Percentiles rank a stretch among this genome's conserved stretches.
Evolutionary conservation across 2,113 vertebrate species (phyloP).

Genomic region (Paralichthys olivaceus): DNA sequence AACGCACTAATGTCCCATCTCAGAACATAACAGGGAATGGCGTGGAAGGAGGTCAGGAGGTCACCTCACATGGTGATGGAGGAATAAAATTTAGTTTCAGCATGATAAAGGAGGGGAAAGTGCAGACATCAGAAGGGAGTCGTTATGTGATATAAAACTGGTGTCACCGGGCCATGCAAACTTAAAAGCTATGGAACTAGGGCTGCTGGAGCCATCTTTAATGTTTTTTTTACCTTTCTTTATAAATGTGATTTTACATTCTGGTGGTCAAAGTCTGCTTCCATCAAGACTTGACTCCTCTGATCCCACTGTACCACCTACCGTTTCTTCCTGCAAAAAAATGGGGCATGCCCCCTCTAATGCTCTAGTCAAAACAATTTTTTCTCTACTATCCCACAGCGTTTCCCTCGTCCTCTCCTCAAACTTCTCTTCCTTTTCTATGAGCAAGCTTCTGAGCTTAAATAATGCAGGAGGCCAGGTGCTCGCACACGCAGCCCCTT

Average conservation of each 20-base stretch:
- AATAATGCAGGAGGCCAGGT: constrained; percentile 83
- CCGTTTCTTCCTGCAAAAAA: constrained; percentile 32
- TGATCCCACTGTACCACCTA: constrained; percentile 31
- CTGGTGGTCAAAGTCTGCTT: background rate
- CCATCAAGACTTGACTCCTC: constrained; percentile 27
- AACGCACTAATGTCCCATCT: constrained; percentile 29
- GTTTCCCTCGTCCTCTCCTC: constrained; percentile 33
- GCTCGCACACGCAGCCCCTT: constrained; percentile 70
- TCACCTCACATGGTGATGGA: constrained; percentile 30
- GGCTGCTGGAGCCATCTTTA: background rate
- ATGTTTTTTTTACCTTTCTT: background rate
- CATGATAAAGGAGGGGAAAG: background rate
- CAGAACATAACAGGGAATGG: background rate
- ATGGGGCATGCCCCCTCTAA: constrained; percentile 20
- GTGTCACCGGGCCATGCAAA: background rate
- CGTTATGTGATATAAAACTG: background rate
- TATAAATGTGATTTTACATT: constrained; percentile 22
- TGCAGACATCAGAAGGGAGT: background rate
- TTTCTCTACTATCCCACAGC: constrained; percentile 5
- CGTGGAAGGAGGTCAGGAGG: constrained; percentile 54
- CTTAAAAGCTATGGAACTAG: background rate
- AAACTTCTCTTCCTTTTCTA: constrained; percentile 61
- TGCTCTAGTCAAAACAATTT: constrained; percentile 28
- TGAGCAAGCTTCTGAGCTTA: constrained; percentile 62
- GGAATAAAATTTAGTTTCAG: background rate